Evolutionary conservation across 2,797 vertebrate genomes (phyloP).

Genomic region (Stomatorhinus walkeri): DNA sequence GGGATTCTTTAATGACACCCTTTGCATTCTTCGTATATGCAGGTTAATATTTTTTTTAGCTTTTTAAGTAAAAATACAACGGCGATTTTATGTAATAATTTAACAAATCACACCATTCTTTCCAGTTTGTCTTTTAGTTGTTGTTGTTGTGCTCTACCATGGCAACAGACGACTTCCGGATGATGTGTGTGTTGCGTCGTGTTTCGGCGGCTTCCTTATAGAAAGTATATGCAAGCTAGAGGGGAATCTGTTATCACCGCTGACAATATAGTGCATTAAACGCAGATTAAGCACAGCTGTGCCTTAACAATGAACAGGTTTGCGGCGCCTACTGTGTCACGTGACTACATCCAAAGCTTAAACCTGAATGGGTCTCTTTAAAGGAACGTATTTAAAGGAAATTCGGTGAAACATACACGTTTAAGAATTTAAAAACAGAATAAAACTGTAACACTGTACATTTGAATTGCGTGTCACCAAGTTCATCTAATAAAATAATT

Average conservation of each 20-base stretch:
- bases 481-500: background rate
- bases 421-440: background rate
- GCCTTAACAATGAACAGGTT: background rate
- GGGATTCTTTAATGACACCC: background rate
- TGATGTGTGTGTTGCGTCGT: background rate
- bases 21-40: background rate
- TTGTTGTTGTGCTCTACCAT: slow-evolving; percentile 11
- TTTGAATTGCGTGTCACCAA: background rate
- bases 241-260: background rate
- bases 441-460: background rate
- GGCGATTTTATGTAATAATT: background rate
- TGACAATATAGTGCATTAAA: background rate
- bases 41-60: background rate
- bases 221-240: background rate
- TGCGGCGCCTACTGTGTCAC: background rate
- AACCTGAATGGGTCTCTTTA: background rate
- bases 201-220: background rate
- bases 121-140: background rate
- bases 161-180: slow-evolving; percentile 9
- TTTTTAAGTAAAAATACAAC: background rate
- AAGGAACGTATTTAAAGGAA: background rate
- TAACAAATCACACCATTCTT: background rate
- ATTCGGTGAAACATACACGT: background rate
- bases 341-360: background rate
- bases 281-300: background rate